These are phyloP conservation scores for Oxystoma pomonae DNA, from an alignment of 2,888 invertebrate species.

Conservation along the genomic window DNA sequence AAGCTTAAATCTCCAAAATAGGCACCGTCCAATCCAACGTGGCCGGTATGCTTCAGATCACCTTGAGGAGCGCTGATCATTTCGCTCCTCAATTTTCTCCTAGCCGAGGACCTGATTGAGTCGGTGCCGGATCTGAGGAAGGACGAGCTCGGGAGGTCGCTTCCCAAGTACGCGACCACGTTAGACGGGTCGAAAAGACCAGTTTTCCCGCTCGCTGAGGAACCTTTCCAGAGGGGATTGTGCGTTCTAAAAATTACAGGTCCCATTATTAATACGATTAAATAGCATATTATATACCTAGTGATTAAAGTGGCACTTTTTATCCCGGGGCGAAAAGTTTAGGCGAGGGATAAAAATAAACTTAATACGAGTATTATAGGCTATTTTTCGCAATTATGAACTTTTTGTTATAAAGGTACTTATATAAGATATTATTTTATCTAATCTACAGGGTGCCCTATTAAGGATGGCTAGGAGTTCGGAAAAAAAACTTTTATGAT, in stretches of 20 bases:
- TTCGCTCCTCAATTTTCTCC: constrained; percentile 71
- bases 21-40: constrained; percentile 95
- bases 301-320: no score
- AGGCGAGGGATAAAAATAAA: no score
- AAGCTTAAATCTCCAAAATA: constrained; percentile 92
- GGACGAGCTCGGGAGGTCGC: constrained; percentile 60
- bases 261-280: no score
- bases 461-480: no score
- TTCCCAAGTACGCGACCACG: constrained; percentile 81
- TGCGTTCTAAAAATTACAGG: constrained; percentile 56
- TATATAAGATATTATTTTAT: no score
- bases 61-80: constrained; percentile 98
- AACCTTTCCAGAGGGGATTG: constrained; percentile 84
- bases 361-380: no score
- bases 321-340: no score
- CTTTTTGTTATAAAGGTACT: no score
- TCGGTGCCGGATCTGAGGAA: constrained; percentile 50
- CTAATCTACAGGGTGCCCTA: no score
- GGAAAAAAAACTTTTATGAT: no score
- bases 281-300: no score
- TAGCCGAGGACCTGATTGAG: constrained; percentile 58
- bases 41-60: constrained; percentile 91
- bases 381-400: no score
- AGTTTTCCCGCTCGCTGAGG: constrained; percentile 82
- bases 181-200: constrained; percentile 89